Evolutionary conservation across 2,797 vertebrate species (phyloP), one percentile per base, ranked within the genome.

Genomic region (Liparis tanakae): DNA sequence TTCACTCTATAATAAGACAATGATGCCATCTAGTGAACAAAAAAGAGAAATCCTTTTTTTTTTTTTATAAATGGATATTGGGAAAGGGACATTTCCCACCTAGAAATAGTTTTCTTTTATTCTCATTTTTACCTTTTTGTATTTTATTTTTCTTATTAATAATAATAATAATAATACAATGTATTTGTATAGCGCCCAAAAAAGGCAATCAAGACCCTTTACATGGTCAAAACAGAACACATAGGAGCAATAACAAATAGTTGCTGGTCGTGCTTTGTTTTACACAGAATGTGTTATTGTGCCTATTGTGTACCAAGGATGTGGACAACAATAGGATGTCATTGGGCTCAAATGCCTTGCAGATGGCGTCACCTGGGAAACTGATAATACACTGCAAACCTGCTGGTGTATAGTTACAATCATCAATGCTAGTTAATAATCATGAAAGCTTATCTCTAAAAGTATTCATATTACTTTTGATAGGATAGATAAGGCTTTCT

Each of bases 21-120:
- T 68, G 80, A 51, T 84, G 84, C 92, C 93, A 89, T 80, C 92
- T 92, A 91, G 90, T 91, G 93, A 81, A 33, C 3, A 39, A 65
- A 30, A 34, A 22, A 6, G 15, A 10, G 39, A 86, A 80, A 36
- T 55, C 18, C 9, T 25, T 33, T 10, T 2, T 30, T 2, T 30
- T 30, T 30, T 2, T n/a, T 48, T 22, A 6, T 30, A 7, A 14
- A 37, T 8, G 37, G 25, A 39, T 22, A 39, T 7, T 20, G 2
- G 39, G 7, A 50, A 37, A 76, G 10, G 7, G 3, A 0, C 1
- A 56, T 66, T 48, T 67, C 17, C 10, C 39, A 63, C 10, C 4
- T 30, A 41, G 22, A 39, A 39, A 61, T 15, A 39, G 4, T 67
- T 69, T 13, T 62, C 1, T 36, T 9, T n/a, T 46, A 46, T 33